Conservation (phyloP, 2,797 vertebrate species). For the Hydrocynus forskahlii region DNA sequence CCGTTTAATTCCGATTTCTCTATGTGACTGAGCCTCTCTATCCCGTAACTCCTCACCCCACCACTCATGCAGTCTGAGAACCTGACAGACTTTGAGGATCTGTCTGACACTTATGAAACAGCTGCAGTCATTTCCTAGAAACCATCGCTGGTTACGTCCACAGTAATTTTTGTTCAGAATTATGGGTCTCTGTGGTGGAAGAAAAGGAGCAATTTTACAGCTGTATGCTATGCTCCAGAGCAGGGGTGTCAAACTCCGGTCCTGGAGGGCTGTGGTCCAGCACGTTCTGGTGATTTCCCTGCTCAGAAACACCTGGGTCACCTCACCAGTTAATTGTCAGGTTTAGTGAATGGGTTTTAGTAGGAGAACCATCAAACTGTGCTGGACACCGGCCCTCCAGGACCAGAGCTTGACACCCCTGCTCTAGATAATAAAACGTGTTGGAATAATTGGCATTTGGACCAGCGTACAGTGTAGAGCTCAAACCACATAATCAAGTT, state of each 20-base stretch:
- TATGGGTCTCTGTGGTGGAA: conserved; percentile 19
- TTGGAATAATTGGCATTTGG: background rate
- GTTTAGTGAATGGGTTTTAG: no score
- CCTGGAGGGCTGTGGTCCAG: no score
- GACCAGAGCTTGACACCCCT: no score
- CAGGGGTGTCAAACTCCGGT: no score
- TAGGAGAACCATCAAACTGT: no score
- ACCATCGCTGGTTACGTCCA: background rate
- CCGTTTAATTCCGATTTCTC: conserved; percentile 17
- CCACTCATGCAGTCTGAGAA: background rate
- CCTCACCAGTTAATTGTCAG: no score
- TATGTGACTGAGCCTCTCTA: background rate
- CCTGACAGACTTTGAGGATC: background rate
- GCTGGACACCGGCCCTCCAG: no score
- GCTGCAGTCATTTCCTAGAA: background rate
- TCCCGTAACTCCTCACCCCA: background rate
- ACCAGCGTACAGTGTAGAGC: background rate
- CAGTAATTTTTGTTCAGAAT: background rate
- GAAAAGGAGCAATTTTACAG: conserved; percentile 16
- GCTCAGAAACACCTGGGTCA: no score
- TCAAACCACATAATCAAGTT: no score
- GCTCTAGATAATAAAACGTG: no score
- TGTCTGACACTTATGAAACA: background rate
- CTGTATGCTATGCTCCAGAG: conserved; percentile 25
- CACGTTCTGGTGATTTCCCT: no score